Evolutionary conservation across 64 coral and sea anemone genomes (phyloP), one percentile per base, ranked within the genome.

Genomic region (Dendrophyllia cribrosa): DNA sequence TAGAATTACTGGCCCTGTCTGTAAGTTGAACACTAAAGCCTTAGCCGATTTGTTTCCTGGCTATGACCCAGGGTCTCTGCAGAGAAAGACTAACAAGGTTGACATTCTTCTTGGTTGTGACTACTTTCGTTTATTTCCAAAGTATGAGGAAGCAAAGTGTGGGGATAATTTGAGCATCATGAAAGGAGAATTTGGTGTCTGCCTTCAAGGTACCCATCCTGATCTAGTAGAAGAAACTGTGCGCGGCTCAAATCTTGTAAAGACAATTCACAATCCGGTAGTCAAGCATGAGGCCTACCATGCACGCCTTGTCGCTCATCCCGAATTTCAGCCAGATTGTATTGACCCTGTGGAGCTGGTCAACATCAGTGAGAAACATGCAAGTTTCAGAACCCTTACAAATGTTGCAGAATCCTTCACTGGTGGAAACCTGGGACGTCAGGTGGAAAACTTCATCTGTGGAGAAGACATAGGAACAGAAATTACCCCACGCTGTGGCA

Each of bases 381-480:
- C 76, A 15, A 78, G 76, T 78, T 15, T 25, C 76, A 24, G n/a
- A 78, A 34, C 34, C 34, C 51, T 15, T 49, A 77, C 47, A 9
- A 77, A 55, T 77, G 79, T 66, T 66, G 79, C 79, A 82, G 79
- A 82, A 62, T 82, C 43, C 55, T 15, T 66, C 79, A 17, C 61
- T 17, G 79, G 44, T 66, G 47, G 9, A 89, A 89, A 16, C 46
- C 87, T 66, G 51, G 53, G 9, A 76, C 59, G 59, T 2, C 48
- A 7, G 14, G 5, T 58, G 19, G 60, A 76, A 55, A 74, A 58
- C 26, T 93, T 93, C 62, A 87, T 93, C 44, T 46, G 15, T 77
- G 91, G 83, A 24, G 83, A 93, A 83, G 74, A 87, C 56, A 64
- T 93, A 25, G 83, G 62, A 26, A 93, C 83, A n/a, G 91, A 93